A percentile compares a stretch with the other conserved stretches of the same genome.
Evolutionary conservation across 2,888 invertebrate genomes (phyloP).

Genomic region (Amphipoea oculea): DNA sequence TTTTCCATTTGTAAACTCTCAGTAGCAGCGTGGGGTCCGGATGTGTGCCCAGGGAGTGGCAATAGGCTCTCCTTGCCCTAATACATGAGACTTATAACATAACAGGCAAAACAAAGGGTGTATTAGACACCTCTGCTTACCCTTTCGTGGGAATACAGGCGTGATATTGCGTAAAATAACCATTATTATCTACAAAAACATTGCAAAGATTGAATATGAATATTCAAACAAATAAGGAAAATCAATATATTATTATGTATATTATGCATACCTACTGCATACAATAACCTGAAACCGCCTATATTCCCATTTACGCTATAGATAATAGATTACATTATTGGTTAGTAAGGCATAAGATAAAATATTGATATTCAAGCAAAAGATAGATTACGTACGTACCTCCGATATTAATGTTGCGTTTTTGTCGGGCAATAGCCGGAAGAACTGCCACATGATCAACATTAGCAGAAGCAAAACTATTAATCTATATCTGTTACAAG

Average conservation of each 20-base stretch:
- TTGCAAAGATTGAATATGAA: neutral
- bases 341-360: conserved; percentile 17
- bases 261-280: neutral
- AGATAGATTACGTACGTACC: conserved; percentile 68
- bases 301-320: conserved; percentile 30
- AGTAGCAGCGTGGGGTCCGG: conserved; percentile 48
- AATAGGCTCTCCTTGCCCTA: conserved; percentile 47
- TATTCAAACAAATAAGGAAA: conserved; percentile 16
- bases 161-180: neutral
- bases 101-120: conserved; percentile 5
- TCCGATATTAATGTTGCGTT: conserved; percentile 72
- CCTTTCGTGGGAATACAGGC: conserved; percentile 4
- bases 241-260: conserved; percentile 30
- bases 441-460: conserved; percentile 87
- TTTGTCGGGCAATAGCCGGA: conserved; percentile 80
- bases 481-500: conserved; percentile 85
- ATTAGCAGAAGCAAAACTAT: conserved; percentile 82
- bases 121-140: conserved; percentile 5
- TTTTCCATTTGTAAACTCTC: conserved; percentile 43
- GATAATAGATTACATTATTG: conserved; percentile 1
- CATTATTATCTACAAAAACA: conserved; percentile 2
- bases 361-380: conserved; percentile 22
- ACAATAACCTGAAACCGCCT: neutral
- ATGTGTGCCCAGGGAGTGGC: conserved; percentile 40
- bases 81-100: conserved; percentile 32